A percentile compares a stretch with the other conserved stretches of the same genome.
Conservation (phyloP, 2,113 vertebrate species). For the Hippotragus niger region DNA sequence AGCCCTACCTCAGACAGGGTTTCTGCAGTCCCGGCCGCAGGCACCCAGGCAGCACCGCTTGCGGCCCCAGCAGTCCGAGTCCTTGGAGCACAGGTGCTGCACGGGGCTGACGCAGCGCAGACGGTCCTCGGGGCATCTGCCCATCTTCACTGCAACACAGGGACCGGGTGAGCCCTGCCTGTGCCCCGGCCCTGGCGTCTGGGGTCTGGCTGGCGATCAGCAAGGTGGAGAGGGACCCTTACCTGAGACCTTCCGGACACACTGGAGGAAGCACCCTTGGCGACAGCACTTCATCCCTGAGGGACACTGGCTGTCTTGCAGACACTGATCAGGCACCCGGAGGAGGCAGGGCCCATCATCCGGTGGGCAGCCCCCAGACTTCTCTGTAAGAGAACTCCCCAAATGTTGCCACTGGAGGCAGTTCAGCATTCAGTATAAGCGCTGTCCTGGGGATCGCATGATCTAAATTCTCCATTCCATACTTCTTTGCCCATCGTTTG, state of each 20-base stretch:
- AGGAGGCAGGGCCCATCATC: conserved; percentile 49
- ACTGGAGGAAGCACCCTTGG: conserved; percentile 58
- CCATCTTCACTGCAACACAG: conserved; percentile 58
- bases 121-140: conserved; percentile 33
- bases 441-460: background rate
- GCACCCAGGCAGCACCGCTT: conserved; percentile 28
- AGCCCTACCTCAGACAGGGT: conserved; percentile 28
- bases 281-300: conserved; percentile 52
- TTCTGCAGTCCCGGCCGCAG: conserved; percentile 67
- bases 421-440: background rate
- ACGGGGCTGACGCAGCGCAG: conserved; percentile 41
- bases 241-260: conserved; percentile 52
- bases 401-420: background rate
- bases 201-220: background rate
- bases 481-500: background rate
- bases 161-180: background rate
- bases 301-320: conserved; percentile 57
- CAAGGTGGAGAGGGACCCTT: background rate
- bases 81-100: conserved; percentile 46
- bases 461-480: background rate
- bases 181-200: background rate
- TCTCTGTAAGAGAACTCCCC: conserved; percentile 56
- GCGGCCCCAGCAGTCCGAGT: background rate
- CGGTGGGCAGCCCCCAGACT: conserved; percentile 47
- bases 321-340: conserved; percentile 36